Base-by-base conservation (phyloP, 2,888 invertebrate genomes). In the Plusia festucae region DNA sequence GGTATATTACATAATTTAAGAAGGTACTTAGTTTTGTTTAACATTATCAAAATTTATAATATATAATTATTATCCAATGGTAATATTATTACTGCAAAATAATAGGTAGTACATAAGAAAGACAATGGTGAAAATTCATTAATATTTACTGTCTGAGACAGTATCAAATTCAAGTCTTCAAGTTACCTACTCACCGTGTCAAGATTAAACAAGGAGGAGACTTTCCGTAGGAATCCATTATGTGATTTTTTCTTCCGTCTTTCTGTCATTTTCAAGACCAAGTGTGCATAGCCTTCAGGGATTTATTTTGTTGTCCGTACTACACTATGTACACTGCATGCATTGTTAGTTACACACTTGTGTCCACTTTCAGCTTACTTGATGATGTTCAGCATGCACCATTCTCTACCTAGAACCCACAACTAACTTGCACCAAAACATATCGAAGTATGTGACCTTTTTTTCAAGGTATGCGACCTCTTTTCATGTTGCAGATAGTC, bases 181-280 rank as follows among this genome's bases (percentile, higher is more conserved):
- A 66, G 62, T 79, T 71, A 85, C 90, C 89, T 87, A 94, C 95
- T 97, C 96, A 98, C 97, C 97, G 96, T 96, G 90, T 98, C 98
- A 94, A 98, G 96, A 96, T 97, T 98, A 95, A 98, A 98, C 84
- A 98, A 96, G 82, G 97, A 97, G 83, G 98, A 98, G 84, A 98
- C 98, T 96, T 98, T 98, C 95, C 97, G 97, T 91, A 98, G 97
- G 93, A 98, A 98, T 92, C 97, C 96, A 95, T 95, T 94, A 91
- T 94, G 95, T 73, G 94, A 87, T 89, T 95, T 95, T 95, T 95
- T 95, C 94, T 95, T 95, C 90, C 95, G 90, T 92, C 95, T 91
- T 86, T 95, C 95, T 85, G 95, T 95, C 95, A 95, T 95, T 92
- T 91, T 95, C 90, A 79, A 84, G 86, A 89, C 82, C 86, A 87